Conservation (phyloP, 2,888 invertebrate species). For the Tolmerus cingulatus region DNA sequence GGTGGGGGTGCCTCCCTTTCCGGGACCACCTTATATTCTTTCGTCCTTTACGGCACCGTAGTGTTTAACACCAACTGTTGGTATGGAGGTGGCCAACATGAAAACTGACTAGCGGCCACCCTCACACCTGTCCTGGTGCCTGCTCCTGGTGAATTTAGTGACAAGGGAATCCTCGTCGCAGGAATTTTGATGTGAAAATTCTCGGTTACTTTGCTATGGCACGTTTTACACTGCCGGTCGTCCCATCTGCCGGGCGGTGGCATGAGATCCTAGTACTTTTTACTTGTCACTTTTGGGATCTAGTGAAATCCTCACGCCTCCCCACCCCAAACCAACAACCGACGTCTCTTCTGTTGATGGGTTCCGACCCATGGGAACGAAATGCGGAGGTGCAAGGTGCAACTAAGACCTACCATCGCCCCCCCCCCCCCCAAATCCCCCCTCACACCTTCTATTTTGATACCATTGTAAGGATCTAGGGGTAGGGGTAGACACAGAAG, state of each 20-base stretch:
- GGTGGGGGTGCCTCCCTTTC: not conserved
- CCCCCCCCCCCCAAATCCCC: not conserved
- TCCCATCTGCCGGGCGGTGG: not conserved
- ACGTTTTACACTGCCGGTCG: not conserved
- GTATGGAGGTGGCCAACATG: not conserved
- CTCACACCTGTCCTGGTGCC: not conserved
- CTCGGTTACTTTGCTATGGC: conserved; percentile 11
- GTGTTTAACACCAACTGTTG: conserved; percentile 20
- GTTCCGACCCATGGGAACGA: not conserved
- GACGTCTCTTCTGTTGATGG: not conserved
- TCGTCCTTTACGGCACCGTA: not conserved
- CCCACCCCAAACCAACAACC: not conserved
- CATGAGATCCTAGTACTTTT: not conserved
- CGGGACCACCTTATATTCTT: not conserved
- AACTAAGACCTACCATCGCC: not conserved
- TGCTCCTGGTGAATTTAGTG: not conserved
- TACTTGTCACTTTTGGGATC: conserved; percentile 1
- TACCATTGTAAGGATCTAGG: not conserved
- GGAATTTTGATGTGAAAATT: conserved; percentile 13
- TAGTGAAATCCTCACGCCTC: not conserved
- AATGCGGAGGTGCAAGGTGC: conserved; percentile 5
- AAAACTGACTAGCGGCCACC: not conserved
- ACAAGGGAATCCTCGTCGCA: conserved; percentile 25
- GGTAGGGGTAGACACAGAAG: not conserved
- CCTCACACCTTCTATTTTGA: not conserved